Conservation (phyloP, 2,113 vertebrate species). For the Lipotes vexillifer region DNA sequence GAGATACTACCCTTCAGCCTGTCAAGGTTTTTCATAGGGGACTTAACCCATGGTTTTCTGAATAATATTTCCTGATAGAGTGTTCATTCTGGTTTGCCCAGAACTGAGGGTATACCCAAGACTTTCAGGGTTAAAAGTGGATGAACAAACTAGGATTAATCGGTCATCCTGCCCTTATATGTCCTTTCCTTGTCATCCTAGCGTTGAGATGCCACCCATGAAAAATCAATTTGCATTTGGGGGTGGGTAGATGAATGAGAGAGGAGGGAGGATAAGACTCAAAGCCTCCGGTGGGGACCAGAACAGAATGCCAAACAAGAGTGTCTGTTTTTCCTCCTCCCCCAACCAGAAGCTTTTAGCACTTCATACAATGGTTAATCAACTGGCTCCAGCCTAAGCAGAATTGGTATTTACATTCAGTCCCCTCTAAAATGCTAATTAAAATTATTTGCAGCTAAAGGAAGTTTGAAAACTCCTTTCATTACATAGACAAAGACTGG, state of each 20-base stretch:
- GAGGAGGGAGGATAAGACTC: not conserved
- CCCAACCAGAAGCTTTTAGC: conserved; percentile 7
- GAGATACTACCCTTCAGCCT: not conserved
- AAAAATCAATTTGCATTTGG: not conserved
- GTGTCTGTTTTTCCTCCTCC: not conserved
- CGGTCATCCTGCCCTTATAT: not conserved
- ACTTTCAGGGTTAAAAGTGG: not conserved
- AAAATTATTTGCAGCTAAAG: conserved; percentile 61
- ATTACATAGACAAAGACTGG: conserved; percentile 38
- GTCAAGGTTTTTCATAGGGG: not conserved
- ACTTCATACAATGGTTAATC: conserved; percentile 56
- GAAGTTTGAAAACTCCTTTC: conserved; percentile 67
- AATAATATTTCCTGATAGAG: not conserved
- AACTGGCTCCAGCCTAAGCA: conserved; percentile 10
- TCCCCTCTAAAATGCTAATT: conserved; percentile 68
- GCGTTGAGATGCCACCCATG: not conserved
- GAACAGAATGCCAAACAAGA: conserved; percentile 22
- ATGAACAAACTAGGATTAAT: not conserved
- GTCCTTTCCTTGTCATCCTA: not conserved
- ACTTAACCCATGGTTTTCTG: not conserved
- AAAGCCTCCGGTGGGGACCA: not conserved
- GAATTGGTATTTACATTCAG: conserved; percentile 59
- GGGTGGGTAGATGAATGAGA: not conserved
- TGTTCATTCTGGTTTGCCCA: not conserved
- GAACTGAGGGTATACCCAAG: not conserved